Percentiles rank a stretch among this genome's conserved stretches.
phyloP scores from a whole-genome alignment of 2,113 vertebrate species.

The Callospermophilus lateralis region DNA sequence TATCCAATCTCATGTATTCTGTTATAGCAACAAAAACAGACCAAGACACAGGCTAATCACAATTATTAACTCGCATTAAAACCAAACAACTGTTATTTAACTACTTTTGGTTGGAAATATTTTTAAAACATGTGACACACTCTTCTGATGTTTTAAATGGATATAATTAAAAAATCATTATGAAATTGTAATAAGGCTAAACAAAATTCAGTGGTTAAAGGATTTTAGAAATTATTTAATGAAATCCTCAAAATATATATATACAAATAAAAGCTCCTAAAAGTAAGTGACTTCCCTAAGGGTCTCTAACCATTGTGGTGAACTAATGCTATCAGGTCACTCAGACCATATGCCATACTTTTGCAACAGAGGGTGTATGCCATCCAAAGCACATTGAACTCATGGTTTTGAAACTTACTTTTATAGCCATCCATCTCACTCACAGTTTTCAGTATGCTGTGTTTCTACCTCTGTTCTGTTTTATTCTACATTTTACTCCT shows the following conservation, averaged over 20 bases:
- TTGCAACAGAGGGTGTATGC: accelerated
- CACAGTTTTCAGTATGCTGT: not conserved
- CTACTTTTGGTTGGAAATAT: not conserved
- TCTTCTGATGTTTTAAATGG: not conserved
- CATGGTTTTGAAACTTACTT: not conserved
- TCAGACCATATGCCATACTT: not conserved
- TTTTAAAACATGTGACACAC: not conserved
- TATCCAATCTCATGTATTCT: not conserved
- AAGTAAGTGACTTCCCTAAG: not conserved
- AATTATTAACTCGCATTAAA: not conserved
- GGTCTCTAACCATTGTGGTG: not conserved
- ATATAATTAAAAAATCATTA: not conserved
- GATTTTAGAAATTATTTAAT: not conserved
- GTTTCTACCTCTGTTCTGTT: slow-evolving; percentile 2
- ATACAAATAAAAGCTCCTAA: not conserved
- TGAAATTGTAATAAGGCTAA: not conserved
- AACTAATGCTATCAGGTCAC: not conserved
- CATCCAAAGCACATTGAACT: not conserved
- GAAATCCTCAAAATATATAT: not conserved
- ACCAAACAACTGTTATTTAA: not conserved
- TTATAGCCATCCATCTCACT: not conserved
- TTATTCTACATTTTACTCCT: not conserved
- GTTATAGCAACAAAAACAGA: not conserved
- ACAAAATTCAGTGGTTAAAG: not conserved
- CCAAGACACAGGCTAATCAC: not conserved